Conservation (phyloP, 2,797 vertebrate genomes). For the Buphagus erythrorhynchus region DNA sequence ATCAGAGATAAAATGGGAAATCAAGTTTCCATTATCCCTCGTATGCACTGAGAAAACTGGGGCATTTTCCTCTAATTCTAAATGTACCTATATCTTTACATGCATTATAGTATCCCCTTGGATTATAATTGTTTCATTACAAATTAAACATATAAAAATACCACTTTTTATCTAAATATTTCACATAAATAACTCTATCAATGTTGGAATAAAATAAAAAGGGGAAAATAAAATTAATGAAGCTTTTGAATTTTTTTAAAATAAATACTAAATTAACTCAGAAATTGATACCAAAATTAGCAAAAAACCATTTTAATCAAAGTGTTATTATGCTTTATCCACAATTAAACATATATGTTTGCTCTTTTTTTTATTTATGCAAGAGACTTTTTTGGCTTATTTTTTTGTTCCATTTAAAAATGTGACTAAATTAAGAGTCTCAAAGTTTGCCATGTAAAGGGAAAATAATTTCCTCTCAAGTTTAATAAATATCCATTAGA, state of each 20-base stretch:
- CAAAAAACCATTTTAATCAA: not conserved
- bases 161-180: not conserved
- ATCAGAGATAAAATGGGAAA: not conserved
- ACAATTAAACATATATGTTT: not conserved
- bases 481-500: not conserved
- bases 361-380: not conserved
- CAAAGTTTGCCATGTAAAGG: not conserved
- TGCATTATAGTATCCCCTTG: not conserved
- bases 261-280: not conserved
- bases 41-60: not conserved
- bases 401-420: not conserved
- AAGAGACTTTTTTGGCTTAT: accelerated
- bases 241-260: not conserved
- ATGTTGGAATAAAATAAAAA: not conserved
- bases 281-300: not conserved
- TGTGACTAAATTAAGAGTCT: not conserved
- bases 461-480: not conserved
- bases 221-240: not conserved
- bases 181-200: not conserved
- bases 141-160: not conserved
- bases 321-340: not conserved
- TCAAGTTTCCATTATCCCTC: not conserved
- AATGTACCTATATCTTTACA: not conserved
- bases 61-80: not conserved
- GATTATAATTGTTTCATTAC: not conserved